Evolutionary conservation across 2,113 vertebrate genomes (phyloP).

Genomic region (Isichthys henryi): DNA sequence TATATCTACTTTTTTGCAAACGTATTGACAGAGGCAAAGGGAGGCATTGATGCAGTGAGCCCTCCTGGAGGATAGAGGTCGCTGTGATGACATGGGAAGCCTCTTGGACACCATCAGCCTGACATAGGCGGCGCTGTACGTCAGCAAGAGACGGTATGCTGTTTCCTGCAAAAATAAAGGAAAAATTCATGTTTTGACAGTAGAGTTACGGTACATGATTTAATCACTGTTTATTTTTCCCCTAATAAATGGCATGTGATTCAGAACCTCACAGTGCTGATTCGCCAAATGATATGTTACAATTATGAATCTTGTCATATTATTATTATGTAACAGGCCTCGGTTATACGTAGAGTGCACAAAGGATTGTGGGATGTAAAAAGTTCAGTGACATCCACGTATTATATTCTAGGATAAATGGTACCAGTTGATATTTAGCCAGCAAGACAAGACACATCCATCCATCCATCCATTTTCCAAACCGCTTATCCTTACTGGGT

Average conservation of each 20-base stretch:
- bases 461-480: too few species aligned
- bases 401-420: neutral
- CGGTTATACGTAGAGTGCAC: neutral
- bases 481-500: too few species aligned
- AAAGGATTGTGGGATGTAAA: neutral
- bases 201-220: neutral
- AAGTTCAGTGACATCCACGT: neutral
- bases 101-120: conserved; percentile 54
- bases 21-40: conserved; percentile 64
- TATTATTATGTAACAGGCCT: neutral
- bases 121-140: conserved; percentile 61
- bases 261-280: neutral
- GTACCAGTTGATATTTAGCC: neutral
- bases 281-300: neutral
- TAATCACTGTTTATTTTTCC: neutral
- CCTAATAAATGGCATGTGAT: neutral
- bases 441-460: neutral
- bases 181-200: neutral
- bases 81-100: conserved; percentile 38
- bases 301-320: neutral
- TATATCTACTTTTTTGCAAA: conserved; percentile 48
- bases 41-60: conserved; percentile 47
- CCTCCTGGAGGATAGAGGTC: conserved; percentile 20
- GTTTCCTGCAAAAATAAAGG: conserved; percentile 40
- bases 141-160: conserved; percentile 61